Evolutionary conservation across 2,888 invertebrate genomes (phyloP).

Genomic region (Apotomis betuletana): DNA sequence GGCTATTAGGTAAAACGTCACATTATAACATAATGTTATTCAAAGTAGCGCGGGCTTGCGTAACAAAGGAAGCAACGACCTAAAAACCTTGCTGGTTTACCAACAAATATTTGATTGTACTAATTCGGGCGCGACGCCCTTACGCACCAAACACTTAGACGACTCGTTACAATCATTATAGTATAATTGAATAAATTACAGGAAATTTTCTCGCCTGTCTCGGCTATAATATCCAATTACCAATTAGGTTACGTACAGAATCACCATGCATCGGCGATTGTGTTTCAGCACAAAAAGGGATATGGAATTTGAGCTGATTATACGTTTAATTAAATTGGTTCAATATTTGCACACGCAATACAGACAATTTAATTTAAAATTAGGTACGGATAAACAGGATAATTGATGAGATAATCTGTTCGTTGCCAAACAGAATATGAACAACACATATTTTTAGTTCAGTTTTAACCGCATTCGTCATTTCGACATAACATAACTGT

Average conservation of each 20-base stretch:
- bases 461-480: conserved; percentile 1
- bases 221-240: conserved; percentile 40
- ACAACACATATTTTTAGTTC: background rate
- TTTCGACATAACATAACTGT: conserved; percentile 12
- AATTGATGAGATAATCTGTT: background rate
- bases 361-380: conserved; percentile 1
- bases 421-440: background rate
- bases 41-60: conserved; percentile 30
- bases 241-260: conserved; percentile 52
- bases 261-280: conserved; percentile 59
- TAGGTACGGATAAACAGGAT: background rate
- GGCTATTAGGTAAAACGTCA: conserved; percentile 32
- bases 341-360: conserved; percentile 8
- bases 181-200: conserved; percentile 35
- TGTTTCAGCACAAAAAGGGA: conserved; percentile 50
- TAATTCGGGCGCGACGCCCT: conserved; percentile 29
- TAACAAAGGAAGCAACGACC: conserved; percentile 37
- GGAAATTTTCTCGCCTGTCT: conserved; percentile 17
- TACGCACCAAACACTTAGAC: conserved; percentile 35
- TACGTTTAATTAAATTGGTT: conserved; percentile 24
- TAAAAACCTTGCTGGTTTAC: conserved; percentile 30
- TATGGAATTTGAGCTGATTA: conserved; percentile 14
- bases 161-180: conserved; percentile 38
- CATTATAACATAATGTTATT: conserved; percentile 36
- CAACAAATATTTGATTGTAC: conserved; percentile 39